phyloP scores from a whole-genome alignment of 2,888 invertebrate species.

The Tethea ocularis region DNA sequence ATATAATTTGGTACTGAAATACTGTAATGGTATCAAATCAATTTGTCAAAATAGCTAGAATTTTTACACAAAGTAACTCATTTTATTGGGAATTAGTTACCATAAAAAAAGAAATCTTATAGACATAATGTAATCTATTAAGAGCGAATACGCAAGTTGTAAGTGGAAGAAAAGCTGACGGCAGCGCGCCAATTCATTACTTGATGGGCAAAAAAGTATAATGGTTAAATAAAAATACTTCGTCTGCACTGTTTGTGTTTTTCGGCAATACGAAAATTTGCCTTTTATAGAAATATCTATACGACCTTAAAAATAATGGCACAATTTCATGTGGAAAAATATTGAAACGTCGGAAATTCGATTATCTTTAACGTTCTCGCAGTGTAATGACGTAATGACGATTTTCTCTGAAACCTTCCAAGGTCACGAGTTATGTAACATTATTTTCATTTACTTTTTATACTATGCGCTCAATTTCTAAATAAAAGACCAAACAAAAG shows the following conservation, averaged over 20 bases:
- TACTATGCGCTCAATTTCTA: too few relatives aligned
- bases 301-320: neutral
- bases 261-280: neutral
- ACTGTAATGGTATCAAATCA: too few relatives aligned
- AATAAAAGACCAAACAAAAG: too few relatives aligned
- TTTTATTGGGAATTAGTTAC: too few relatives aligned
- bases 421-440: neutral
- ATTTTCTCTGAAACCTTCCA: neutral
- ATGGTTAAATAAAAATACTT: neutral
- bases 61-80: too few relatives aligned
- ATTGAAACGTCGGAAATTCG: conserved; percentile 2
- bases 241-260: too few relatives aligned
- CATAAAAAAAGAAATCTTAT: too few relatives aligned
- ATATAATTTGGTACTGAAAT: too few relatives aligned
- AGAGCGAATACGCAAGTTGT: neutral
- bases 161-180: neutral
- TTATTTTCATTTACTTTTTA: too few relatives aligned
- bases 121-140: too few relatives aligned
- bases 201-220: neutral
- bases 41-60: too few relatives aligned
- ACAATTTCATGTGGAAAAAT: neutral
- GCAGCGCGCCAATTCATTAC: neutral
- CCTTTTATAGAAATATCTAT: neutral
- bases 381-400: neutral
- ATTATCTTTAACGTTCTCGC: neutral